Evolutionary conservation across 2,888 invertebrate genomes (phyloP).

Genomic region (Drosophila nigricruria): DNA sequence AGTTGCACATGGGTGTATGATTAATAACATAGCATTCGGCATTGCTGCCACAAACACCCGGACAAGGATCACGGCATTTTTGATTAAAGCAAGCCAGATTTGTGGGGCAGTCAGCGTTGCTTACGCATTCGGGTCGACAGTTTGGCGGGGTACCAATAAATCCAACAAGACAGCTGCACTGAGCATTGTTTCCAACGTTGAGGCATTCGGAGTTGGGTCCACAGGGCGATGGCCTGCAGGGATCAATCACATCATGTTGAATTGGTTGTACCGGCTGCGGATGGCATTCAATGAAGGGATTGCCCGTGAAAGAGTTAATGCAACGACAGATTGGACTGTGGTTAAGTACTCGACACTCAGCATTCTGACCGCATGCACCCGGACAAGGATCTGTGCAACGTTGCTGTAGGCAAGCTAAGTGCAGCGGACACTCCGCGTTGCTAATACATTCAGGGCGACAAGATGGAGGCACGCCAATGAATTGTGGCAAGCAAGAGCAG

Average conservation of each 20-base stretch:
- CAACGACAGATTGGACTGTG: conserved; percentile 92
- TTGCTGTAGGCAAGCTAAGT: conserved; percentile 89
- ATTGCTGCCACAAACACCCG: conserved; percentile 88
- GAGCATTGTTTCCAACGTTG: conserved; percentile 88
- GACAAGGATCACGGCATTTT: conserved; percentile 91
- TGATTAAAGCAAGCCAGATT: conserved; percentile 91
- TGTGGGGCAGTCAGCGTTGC: conserved; percentile 91
- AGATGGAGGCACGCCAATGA: conserved; percentile 90
- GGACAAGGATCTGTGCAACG: conserved; percentile 91
- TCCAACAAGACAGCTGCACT: conserved; percentile 89
- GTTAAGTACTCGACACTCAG: conserved; percentile 91
- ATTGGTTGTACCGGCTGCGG: conserved; percentile 28
- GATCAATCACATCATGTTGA: conserved; percentile 83
- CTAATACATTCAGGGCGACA: conserved; percentile 90
- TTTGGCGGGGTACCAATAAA: conserved; percentile 91
- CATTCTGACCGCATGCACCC: conserved; percentile 90
- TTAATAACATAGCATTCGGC: conserved; percentile 87
- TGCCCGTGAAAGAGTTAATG: conserved; percentile 83
- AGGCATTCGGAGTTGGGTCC: conserved; percentile 91
- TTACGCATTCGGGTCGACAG: conserved; percentile 92
- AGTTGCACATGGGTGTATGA: conserved; percentile 88
- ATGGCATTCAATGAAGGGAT: conserved; percentile 86
- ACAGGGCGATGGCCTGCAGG: conserved; percentile 92
- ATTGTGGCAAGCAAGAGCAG: conserved; percentile 89
- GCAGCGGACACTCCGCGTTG: conserved; percentile 89